A percentile compares a stretch with the other conserved stretches of the same genome.
Conservation (phyloP, 92 coral and sea anemone species). For the Epizoanthus ramosus region DNA sequence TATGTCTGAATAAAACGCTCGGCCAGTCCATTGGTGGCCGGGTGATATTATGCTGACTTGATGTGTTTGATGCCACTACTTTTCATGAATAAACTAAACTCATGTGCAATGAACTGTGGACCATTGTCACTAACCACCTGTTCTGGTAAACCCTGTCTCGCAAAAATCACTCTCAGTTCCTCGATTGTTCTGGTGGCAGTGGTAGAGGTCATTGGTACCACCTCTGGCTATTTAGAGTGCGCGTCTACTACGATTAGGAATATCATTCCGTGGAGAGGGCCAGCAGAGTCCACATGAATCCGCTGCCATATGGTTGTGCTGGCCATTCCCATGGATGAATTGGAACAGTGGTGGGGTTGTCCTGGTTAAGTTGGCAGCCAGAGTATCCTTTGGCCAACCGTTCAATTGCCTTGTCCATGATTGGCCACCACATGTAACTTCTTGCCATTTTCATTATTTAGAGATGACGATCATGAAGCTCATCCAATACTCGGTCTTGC, state of each 20-base stretch:
- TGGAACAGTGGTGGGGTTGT: neutral
- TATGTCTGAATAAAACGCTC: neutral
- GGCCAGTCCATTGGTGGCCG: conserved; percentile 51
- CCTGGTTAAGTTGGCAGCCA: conserved; percentile 14
- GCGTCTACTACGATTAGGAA: conserved; percentile 44
- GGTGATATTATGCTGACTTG: conserved; percentile 63
- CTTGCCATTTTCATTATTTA: conserved; percentile 51
- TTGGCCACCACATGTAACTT: conserved; percentile 36
- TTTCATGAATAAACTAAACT: conserved; percentile 46
- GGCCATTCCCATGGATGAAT: conserved; percentile 15
- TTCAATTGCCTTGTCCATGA: conserved; percentile 16
- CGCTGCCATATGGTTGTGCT: conserved; percentile 23
- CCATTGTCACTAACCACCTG: conserved; percentile 67
- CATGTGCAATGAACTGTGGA: conserved; percentile 54
- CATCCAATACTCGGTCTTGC: conserved; percentile 33
- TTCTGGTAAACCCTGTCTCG: conserved; percentile 57
- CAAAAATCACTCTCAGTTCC: conserved; percentile 49
- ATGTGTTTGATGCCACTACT: conserved; percentile 51
- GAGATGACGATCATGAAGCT: conserved; percentile 47
- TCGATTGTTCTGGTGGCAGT: conserved; percentile 54
- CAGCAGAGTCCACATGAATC: conserved; percentile 23
- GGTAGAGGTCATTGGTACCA: conserved; percentile 51
- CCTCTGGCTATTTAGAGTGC: conserved; percentile 66
- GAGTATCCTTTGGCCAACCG: neutral
- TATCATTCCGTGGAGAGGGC: conserved; percentile 8